A percentile compares a stretch with the other conserved stretches of the same genome.
phyloP scores from a whole-genome alignment of 2,113 vertebrate species.

The Pseudorhombus dupliciocellatus region DNA sequence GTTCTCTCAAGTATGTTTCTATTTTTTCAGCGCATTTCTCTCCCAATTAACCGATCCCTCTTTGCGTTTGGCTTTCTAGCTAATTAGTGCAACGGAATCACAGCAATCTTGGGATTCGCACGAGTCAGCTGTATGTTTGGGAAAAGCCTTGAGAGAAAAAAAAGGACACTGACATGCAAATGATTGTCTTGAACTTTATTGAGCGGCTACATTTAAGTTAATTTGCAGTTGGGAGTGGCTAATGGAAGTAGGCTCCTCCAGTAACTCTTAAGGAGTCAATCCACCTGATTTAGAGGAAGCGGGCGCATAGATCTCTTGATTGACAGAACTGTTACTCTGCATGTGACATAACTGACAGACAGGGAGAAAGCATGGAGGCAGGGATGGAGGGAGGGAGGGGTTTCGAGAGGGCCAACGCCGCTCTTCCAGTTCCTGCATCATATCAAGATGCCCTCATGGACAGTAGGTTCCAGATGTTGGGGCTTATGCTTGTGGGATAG shows the following conservation, averaged over 20 bases:
- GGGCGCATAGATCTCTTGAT: slow-evolving; percentile 79
- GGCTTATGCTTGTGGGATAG: slow-evolving; percentile 52
- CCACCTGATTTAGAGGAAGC: slow-evolving; percentile 82
- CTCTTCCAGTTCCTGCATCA: slow-evolving; percentile 27
- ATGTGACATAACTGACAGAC: slow-evolving; percentile 69
- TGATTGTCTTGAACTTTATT: slow-evolving; percentile 83
- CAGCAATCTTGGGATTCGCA: slow-evolving; percentile 62
- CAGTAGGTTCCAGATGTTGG: slow-evolving; percentile 54
- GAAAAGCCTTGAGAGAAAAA: slow-evolving; percentile 66
- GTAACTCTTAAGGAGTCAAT: slow-evolving; percentile 82
- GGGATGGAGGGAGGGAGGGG: slow-evolving; percentile 5
- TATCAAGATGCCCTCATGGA: slow-evolving; percentile 29
- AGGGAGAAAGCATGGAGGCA: slow-evolving; percentile 22
- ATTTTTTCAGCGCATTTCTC: slow-evolving; percentile 27
- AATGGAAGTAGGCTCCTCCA: slow-evolving; percentile 82
- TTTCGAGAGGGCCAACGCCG: slow-evolving; percentile 10
- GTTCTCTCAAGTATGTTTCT: slow-evolving; percentile 7
- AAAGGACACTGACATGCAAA: slow-evolving; percentile 82
- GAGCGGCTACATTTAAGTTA: slow-evolving; percentile 83
- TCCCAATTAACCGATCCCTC: slow-evolving; percentile 10
- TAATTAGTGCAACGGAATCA: slow-evolving; percentile 66
- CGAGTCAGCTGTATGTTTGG: slow-evolving; percentile 76
- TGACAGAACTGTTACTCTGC: slow-evolving; percentile 79
- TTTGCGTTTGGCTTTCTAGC: slow-evolving; percentile 63
- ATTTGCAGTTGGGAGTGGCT: slow-evolving; percentile 84